Base-by-base conservation (phyloP, 2,888 invertebrate genomes). In the Empis stercorea region DNA sequence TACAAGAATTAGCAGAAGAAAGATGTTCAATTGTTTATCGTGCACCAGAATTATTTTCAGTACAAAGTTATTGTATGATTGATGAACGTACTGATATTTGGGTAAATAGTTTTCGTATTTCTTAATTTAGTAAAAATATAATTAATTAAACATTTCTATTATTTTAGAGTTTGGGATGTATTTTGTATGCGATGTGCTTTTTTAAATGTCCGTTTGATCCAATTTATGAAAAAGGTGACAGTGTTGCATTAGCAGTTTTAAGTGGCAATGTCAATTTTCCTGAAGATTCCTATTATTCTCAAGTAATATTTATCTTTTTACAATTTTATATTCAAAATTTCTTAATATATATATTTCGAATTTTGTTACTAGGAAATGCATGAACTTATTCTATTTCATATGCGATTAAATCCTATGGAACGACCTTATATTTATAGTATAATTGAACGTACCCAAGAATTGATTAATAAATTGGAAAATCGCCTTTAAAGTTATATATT, bases 71-170 rank as follows among this genome's bases (percentile, higher is more conserved):
- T 59, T 79, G 83, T 58, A 78, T 80, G 57, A 77, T 92, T 47
- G 87, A 88, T 63, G 86, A 89, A 65, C 71, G 86, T 54, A 85
- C 86, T 32, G 91, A 92, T 68, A 82, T 91, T 60, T 92, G 91
- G 91, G 68, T 68, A 43, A 34, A 34, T 5, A 34, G 7, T 13
- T 2, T 5, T n/a, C n/a, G 4, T 32, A 13, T 34, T 32, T n/a
- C 34, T 4, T 3, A 34, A n/a, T 34, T 20, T 20, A 20, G 20
- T n/a, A n/a, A n/a, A 32, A 9, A 32, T 32, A 34, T 34, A n/a
- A 4, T 15, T 30, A 49, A 41, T 15, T 34, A 32, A 17, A 14
- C n/a, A 16, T 51, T 48, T 52, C n/a, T 49, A 55, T n/a, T 46
- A 68, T 72, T 57, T 61, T 82, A 89, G 68, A 87, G 87, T 47